Conservation (phyloP, 2,113 vertebrate species). For the Neoarius graeffei region DNA sequence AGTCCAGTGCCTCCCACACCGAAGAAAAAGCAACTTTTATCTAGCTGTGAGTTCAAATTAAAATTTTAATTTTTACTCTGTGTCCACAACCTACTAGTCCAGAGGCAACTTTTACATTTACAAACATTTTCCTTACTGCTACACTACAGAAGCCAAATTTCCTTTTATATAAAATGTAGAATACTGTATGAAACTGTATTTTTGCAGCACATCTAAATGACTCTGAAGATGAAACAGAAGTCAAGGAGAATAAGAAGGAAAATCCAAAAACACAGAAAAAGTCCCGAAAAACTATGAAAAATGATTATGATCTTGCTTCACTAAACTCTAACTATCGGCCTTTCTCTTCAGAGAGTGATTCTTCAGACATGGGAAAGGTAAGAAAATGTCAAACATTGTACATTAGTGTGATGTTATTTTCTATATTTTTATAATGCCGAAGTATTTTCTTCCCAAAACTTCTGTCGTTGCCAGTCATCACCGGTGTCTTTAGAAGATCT, state of each 20-base stretch:
- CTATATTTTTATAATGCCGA: not conserved
- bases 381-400: constrained; percentile 22
- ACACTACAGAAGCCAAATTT: not conserved
- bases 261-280: constrained; percentile 58
- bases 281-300: constrained; percentile 60
- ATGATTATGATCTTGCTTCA: constrained; percentile 58
- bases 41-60: constrained; percentile 50
- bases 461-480: constrained; percentile 60
- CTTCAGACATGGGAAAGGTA: constrained; percentile 62
- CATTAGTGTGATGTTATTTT: not conserved
- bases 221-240: constrained; percentile 62
- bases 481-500: constrained; percentile 74
- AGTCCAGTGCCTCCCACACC: constrained; percentile 49
- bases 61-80: not conserved
- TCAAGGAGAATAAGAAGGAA: constrained; percentile 54
- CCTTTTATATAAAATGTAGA: not conserved
- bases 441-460: not conserved
- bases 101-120: not conserved
- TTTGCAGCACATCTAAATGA: constrained; percentile 70
- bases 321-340: constrained; percentile 74
- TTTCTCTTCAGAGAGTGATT: constrained; percentile 65
- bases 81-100: not conserved
- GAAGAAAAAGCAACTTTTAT: constrained; percentile 62
- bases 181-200: not conserved
- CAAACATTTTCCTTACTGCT: not conserved